A percentile compares a stretch with the other conserved stretches of the same genome.
phyloP scores from a whole-genome alignment of 1,140 invertebrate genomes.

The Cydia strobilella region DNA sequence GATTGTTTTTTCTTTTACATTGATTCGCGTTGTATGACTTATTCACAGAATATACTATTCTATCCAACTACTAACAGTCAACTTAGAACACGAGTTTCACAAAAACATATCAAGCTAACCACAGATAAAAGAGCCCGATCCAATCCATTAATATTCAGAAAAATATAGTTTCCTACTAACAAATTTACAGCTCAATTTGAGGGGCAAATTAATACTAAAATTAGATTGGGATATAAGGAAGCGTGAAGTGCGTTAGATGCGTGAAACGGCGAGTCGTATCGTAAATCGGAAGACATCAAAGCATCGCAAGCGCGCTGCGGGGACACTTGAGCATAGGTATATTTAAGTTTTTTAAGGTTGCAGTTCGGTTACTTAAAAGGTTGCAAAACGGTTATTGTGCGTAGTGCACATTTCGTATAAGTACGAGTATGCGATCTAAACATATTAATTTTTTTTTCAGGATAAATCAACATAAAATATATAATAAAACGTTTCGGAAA shows the following conservation, averaged over 20 bases:
- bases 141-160: background rate
- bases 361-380: too few species aligned
- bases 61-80: background rate
- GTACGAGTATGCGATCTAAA: too few species aligned
- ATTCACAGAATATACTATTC: background rate
- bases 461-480: too few species aligned
- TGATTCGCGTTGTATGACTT: constrained; percentile 6
- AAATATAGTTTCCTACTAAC: constrained; percentile 29
- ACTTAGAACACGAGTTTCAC: background rate
- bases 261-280: constrained; percentile 40
- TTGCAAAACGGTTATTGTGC: too few species aligned
- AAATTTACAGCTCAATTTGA: constrained; percentile 32
- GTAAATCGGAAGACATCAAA: constrained; percentile 49
- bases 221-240: constrained; percentile 35
- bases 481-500: too few species aligned
- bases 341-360: too few species aligned
- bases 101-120: background rate
- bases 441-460: too few species aligned
- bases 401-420: too few species aligned
- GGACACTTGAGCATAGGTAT: background rate
- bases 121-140: constrained; percentile 14
- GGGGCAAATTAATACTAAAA: constrained; percentile 33
- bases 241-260: constrained; percentile 27
- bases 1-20: constrained; percentile 17
- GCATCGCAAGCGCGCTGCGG: constrained; percentile 24